Percentiles rank a stretch among this genome's conserved stretches.
Conservation (phyloP, 2,113 vertebrate genomes). For the Bostrychus sinensis region DNA sequence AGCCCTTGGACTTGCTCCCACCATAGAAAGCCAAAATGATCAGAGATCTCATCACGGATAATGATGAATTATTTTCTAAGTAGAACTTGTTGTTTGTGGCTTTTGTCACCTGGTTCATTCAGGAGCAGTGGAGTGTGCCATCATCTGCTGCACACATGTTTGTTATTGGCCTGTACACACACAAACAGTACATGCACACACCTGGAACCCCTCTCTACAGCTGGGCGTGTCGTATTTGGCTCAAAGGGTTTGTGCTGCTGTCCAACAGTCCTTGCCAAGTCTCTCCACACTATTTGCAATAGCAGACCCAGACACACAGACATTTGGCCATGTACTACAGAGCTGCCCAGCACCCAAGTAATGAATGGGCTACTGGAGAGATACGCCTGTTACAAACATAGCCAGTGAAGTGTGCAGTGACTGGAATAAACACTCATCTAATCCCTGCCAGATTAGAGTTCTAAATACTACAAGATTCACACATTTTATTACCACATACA, state of each 20-base stretch:
- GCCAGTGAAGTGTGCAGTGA: constrained; percentile 7
- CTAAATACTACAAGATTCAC: constrained; percentile 6
- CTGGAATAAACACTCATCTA: constrained; percentile 17
- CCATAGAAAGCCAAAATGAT: constrained; percentile 25
- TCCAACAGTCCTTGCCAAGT: constrained; percentile 35
- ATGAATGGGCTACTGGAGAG: constrained; percentile 45
- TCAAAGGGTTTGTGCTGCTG: constrained; percentile 41
- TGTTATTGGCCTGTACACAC: constrained; percentile 8
- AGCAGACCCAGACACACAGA: constrained; percentile 27
- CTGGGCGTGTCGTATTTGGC: constrained; percentile 50
- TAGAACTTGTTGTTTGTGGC: constrained; percentile 28
- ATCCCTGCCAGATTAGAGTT: constrained; percentile 31
- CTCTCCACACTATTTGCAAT: constrained; percentile 28
- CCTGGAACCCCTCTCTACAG: constrained; percentile 47
- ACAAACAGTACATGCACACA: constrained; percentile 56
- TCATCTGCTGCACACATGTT: constrained; percentile 36
- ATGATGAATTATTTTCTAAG: constrained; percentile 36
- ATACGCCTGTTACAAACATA: not conserved
- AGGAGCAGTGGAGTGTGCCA: constrained; percentile 58
- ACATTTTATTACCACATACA: constrained; percentile 31
- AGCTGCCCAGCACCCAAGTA: constrained; percentile 37
- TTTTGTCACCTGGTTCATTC: constrained; percentile 71
- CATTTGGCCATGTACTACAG: constrained; percentile 32
- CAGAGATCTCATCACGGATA: constrained; percentile 41
- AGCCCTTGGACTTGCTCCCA: constrained; percentile 4